Conservation (phyloP, 2,888 invertebrate species). For the Polydrusus cervinus region DNA sequence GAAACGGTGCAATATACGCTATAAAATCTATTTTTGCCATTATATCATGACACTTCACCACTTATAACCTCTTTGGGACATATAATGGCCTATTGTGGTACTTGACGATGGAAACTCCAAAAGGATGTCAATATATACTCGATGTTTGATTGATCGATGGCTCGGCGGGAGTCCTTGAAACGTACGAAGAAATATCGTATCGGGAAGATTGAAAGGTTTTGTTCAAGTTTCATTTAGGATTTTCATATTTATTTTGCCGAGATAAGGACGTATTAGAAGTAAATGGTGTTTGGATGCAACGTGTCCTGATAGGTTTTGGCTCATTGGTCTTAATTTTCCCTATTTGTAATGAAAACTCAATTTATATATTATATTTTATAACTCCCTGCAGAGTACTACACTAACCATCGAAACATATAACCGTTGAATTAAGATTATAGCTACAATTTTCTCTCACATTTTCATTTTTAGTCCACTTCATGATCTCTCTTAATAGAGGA, state of each 20-base stretch:
- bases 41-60: conserved; percentile 29
- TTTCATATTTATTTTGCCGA: conserved; percentile 2
- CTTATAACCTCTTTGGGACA: conserved; percentile 35
- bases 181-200: conserved; percentile 12
- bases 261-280: background rate
- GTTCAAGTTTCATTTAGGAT: conserved; percentile 11
- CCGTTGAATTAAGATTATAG: too few species aligned
- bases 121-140: conserved; percentile 48
- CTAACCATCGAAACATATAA: too few species aligned
- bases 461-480: too few species aligned
- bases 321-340: too few species aligned
- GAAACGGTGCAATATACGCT: background rate
- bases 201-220: conserved; percentile 12
- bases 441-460: too few species aligned
- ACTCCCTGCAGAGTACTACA: too few species aligned
- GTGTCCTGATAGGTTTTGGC: too few species aligned
- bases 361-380: too few species aligned
- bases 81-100: conserved; percentile 51
- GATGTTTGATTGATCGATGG: conserved; percentile 47
- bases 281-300: too few species aligned
- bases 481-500: too few species aligned
- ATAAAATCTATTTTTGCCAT: conserved; percentile 11
- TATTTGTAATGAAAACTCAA: too few species aligned
- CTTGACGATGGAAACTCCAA: conserved; percentile 39
- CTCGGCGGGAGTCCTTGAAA: conserved; percentile 4